Conservation (phyloP, 2,888 invertebrate genomes). For the Conops quadrifasciatus region DNA sequence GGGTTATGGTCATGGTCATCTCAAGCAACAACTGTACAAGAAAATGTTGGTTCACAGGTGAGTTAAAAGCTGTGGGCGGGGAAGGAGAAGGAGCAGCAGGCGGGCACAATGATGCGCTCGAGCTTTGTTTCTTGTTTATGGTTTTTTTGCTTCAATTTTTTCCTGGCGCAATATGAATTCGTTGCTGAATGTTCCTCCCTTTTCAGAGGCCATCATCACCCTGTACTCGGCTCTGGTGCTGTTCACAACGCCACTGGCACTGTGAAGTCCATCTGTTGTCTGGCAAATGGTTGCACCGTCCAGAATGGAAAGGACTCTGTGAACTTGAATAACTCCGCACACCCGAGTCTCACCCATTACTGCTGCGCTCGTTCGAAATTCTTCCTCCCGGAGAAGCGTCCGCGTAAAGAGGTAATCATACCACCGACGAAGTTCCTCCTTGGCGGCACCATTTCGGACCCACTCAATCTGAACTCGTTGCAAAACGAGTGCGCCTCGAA, state of each 20-base stretch:
- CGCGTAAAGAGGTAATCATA: constrained; percentile 79
- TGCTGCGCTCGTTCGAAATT: constrained; percentile 71
- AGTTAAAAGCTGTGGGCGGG: constrained; percentile 34
- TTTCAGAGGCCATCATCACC: constrained; percentile 50
- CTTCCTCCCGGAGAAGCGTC: constrained; percentile 77
- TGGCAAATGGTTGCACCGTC: constrained; percentile 53
- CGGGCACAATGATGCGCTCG: no score
- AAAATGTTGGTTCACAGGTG: constrained; percentile 57
- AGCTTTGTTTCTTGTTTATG: no score
- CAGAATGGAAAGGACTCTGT: constrained; percentile 33
- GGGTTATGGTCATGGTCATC: constrained; percentile 53
- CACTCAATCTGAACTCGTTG: constrained; percentile 90
- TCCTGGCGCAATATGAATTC: no score
- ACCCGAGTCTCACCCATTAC: constrained; percentile 48
- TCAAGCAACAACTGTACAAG: constrained; percentile 58
- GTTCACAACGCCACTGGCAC: constrained; percentile 48
- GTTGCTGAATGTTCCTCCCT: no score
- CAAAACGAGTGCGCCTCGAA: constrained; percentile 75
- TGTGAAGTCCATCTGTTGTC: constrained; percentile 50
- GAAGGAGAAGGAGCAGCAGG: no score
- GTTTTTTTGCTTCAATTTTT: background rate
- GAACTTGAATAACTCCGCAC: constrained; percentile 36
- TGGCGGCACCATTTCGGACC: constrained; percentile 95
- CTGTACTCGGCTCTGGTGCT: constrained; percentile 54
- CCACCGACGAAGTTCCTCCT: constrained; percentile 90